Evolutionary conservation across 1,140 invertebrate genomes (phyloP).

Genomic region (Ips typographus): DNA sequence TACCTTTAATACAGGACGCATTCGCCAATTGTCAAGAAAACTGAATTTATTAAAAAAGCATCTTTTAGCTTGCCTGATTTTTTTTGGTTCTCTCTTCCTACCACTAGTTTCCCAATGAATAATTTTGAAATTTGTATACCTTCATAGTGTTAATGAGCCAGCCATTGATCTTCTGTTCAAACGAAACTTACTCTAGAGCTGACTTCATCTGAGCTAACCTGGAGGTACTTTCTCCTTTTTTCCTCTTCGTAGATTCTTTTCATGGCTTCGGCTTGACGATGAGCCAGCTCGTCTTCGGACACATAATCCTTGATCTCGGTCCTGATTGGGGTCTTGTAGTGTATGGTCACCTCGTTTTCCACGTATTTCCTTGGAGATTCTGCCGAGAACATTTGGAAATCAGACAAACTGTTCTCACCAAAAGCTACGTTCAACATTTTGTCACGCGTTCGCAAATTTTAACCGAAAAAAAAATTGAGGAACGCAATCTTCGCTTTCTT

Average conservation of each 20-base stretch:
- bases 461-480: background rate
- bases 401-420: conserved; percentile 7
- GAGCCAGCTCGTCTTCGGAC: conserved; percentile 79
- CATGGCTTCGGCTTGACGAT: conserved; percentile 86
- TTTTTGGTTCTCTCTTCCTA: too few species aligned
- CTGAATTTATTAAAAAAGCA: too few species aligned
- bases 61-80: too few species aligned
- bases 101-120: too few species aligned
- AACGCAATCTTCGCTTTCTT: conserved; percentile 18
- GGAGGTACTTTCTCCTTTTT: conserved; percentile 80
- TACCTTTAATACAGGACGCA: too few species aligned
- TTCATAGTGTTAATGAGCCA: too few species aligned
- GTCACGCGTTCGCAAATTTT: background rate
- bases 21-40: too few species aligned
- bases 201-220: conserved; percentile 54
- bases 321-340: conserved; percentile 83
- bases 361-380: conserved; percentile 85
- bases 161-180: conserved; percentile 8
- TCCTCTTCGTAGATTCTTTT: conserved; percentile 86
- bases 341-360: conserved; percentile 90
- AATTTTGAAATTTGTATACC: too few species aligned
- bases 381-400: conserved; percentile 48
- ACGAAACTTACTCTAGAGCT: conserved; percentile 44
- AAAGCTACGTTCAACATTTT: conserved; percentile 7
- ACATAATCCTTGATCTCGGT: conserved; percentile 79